These are phyloP conservation scores for Philopotamus ludificatus DNA, from an alignment of 1,140 invertebrate genomes.

Conservation along the genomic window DNA sequence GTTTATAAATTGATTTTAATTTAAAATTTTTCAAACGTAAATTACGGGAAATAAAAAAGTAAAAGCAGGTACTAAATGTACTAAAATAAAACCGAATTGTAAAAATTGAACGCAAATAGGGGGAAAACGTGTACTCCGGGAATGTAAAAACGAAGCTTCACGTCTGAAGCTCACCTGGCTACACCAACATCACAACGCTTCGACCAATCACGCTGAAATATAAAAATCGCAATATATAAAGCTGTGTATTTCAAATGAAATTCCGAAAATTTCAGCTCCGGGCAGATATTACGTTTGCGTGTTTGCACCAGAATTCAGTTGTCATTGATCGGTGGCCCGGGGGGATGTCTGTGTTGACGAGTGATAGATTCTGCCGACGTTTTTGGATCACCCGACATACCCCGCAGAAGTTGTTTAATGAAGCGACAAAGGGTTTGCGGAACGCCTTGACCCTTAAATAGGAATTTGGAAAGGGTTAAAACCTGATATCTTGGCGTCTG, in stretches of 20 bases:
- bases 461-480: not conserved
- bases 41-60: no score
- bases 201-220: no score
- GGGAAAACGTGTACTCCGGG: no score
- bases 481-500: not conserved
- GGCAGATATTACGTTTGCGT: not conserved
- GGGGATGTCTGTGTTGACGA: not conserved
- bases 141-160: no score
- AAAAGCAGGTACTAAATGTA: no score
- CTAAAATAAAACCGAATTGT: no score
- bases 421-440: not conserved
- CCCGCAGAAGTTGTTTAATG: not conserved
- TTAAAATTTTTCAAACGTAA: no score
- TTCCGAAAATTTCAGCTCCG: not conserved
- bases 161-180: no score
- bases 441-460: not conserved
- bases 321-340: not conserved
- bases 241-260: not conserved
- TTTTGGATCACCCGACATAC: not conserved
- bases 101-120: no score
- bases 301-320: not conserved
- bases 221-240: not conserved
- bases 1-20: no score
- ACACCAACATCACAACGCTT: not conserved
- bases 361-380: not conserved